Base-by-base conservation (phyloP, 2,888 invertebrate species). In the Drosophila recens region DNA sequence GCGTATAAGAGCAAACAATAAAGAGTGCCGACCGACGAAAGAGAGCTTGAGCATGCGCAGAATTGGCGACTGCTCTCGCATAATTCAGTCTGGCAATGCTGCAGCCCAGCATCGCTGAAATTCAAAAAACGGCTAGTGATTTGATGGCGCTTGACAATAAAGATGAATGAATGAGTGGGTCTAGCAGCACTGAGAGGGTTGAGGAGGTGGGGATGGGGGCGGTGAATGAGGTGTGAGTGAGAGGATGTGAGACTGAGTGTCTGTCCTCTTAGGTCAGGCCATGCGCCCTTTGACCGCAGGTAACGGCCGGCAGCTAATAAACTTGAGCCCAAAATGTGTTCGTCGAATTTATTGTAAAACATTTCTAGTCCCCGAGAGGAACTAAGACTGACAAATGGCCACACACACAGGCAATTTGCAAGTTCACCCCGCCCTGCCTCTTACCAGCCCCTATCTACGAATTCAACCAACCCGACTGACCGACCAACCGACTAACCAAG, bases 311-410 rank as follows among this genome's bases (percentile, higher is more conserved):
- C 72, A 75, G 89, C 84, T 89, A 89, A 84, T 84, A 89, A 89
- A 87, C 82, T 89, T 71, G 67, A 72, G 77, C 56, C 84, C 81
- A 71, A 83, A 83, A 83, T 89, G 83, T 80, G 80, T 74, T 75
- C 53, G 66, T 72, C 72, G 78, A 89, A 89, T 84, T 84, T 89
- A 84, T 84, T 87, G 87, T 87, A 61, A 73, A 72, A 84, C 82
- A 84, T 84, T 87, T 84, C 72, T 72, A 67, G 63, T 43, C 68
- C 56, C 62, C 11, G 46, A 59, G 66, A 79, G 49, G 63, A 67
- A 76, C 77, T 84, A 89, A 90, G 85, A 79, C 90, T 90, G 90
- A 87, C 82, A 87, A 87, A 87, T 89, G 68, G 79, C 76, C 54
- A 83, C 78, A 83, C 79, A 88, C 81, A 69, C 78, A 70, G 67